A percentile compares a stretch with the other conserved stretches of the same genome.
Conservation (phyloP, 2,113 vertebrate species). For the Amia ocellicauda region DNA sequence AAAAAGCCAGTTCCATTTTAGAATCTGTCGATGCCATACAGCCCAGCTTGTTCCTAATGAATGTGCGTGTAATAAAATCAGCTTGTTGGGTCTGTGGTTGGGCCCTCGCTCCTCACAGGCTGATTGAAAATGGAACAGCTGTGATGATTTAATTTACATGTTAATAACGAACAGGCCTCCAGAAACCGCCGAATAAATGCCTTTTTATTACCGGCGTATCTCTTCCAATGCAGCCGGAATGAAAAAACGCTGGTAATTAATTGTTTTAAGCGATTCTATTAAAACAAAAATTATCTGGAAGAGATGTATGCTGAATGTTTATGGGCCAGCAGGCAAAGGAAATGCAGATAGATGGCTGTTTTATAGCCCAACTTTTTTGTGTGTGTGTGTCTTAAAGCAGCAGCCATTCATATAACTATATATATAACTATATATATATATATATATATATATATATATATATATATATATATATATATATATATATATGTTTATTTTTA, state of each 20-base stretch:
- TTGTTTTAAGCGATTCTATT: slow-evolving; percentile 99
- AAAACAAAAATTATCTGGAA: slow-evolving; percentile 90
- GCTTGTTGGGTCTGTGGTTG: slow-evolving; percentile 76
- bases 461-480: too few relatives aligned
- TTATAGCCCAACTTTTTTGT: not conserved
- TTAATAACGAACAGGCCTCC: slow-evolving; percentile 99
- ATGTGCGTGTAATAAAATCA: slow-evolving; percentile 89
- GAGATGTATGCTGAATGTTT: slow-evolving; percentile 79
- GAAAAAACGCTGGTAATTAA: slow-evolving; percentile 93
- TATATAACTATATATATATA: too few relatives aligned
- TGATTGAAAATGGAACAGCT: slow-evolving; percentile 99
- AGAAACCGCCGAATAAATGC: slow-evolving; percentile 96
- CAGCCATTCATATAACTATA: not conserved
- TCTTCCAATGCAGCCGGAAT: slow-evolving; percentile 87
- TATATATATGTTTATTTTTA: too few relatives aligned
- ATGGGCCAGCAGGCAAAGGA: slow-evolving; percentile 59
- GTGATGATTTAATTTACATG: slow-evolving; percentile 99
- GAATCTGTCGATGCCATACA: not conserved
- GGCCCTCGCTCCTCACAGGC: slow-evolving; percentile 83
- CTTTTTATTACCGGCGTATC: slow-evolving; percentile 96
- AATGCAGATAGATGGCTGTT: slow-evolving; percentile 19
- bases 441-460: too few relatives aligned
- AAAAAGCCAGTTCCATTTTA: not conserved
- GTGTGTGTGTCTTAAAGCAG: not conserved
- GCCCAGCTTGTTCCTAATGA: slow-evolving; percentile 73